phyloP scores from a whole-genome alignment of 2,113 vertebrate genomes.

The Hemibagrus wyckioides region DNA sequence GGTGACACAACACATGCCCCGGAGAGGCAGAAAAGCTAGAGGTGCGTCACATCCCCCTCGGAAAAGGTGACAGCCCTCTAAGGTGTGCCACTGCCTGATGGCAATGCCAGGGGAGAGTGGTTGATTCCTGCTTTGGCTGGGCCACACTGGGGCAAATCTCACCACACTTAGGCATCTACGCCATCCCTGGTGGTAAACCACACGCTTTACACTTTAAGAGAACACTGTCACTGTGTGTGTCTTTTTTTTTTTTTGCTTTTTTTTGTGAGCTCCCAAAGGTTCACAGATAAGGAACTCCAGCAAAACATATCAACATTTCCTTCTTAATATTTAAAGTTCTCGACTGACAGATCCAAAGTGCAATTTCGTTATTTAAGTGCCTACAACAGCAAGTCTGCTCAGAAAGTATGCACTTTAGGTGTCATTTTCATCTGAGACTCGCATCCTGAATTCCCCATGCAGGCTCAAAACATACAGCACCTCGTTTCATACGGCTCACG shows the following conservation, averaged over 20 bases:
- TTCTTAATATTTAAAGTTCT: conserved; percentile 29
- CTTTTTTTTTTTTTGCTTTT: too few species aligned
- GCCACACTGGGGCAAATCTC: conserved; percentile 52
- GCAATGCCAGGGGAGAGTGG: conserved; percentile 43
- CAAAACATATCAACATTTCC: conserved; percentile 32
- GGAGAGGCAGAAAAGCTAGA: conserved; percentile 38
- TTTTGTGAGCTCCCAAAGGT: conserved; percentile 34
- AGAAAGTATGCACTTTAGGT: background rate
- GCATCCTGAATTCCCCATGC: conserved; percentile 38
- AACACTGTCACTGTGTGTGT: conserved; percentile 5
- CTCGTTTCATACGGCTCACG: conserved; percentile 36
- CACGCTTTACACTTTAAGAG: background rate
- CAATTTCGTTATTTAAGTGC: conserved; percentile 41
- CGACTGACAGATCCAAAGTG: conserved; percentile 25
- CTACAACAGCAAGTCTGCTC: conserved; percentile 23
- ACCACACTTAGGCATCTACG: conserved; percentile 23
- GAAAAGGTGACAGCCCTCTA: conserved; percentile 56
- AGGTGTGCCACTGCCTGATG: conserved; percentile 50
- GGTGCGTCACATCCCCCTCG: conserved; percentile 45
- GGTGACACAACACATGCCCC: conserved; percentile 45
- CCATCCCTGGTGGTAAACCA: conserved; percentile 46
- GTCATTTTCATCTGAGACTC: conserved; percentile 20
- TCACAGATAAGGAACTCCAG: conserved; percentile 42
- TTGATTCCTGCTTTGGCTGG: conserved; percentile 35
- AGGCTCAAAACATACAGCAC: conserved; percentile 20